Evolutionary conservation across 2,888 invertebrate genomes (phyloP).

Genomic region (Drosophila subquinaria): DNA sequence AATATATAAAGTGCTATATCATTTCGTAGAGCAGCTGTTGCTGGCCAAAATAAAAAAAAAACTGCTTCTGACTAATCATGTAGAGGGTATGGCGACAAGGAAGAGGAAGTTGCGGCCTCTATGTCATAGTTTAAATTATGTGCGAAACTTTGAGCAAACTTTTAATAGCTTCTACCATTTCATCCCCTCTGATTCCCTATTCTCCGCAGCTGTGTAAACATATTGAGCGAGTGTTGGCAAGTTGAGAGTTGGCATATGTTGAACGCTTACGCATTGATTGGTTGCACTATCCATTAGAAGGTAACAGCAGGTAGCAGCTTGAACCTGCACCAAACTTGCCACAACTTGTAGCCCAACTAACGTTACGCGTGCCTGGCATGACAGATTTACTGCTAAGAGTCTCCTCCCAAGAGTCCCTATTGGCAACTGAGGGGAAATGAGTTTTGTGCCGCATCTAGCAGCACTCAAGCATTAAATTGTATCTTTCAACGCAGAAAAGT

Average conservation of each 20-base stretch:
- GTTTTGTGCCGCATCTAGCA: constrained; percentile 59
- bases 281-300: constrained; percentile 63
- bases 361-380: constrained; percentile 67
- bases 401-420: not conserved
- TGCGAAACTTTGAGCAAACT: constrained; percentile 74
- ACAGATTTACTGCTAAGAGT: constrained; percentile 43
- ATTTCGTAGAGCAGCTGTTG: constrained; percentile 35
- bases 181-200: not conserved
- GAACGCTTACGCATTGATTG: constrained; percentile 69
- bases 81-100: constrained; percentile 22
- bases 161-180: constrained; percentile 72
- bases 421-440: constrained; percentile 44
- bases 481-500: constrained; percentile 59
- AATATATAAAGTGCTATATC: constrained; percentile 65
- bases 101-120: constrained; percentile 31
- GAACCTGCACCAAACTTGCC: constrained; percentile 34
- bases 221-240: constrained; percentile 33
- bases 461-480: constrained; percentile 80
- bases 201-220: constrained; percentile 42
- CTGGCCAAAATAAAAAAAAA: not conserved
- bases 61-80: constrained; percentile 65
- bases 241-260: constrained; percentile 64
- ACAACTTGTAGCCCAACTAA: constrained; percentile 43
- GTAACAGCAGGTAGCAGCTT: constrained; percentile 33
- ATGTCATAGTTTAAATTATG: constrained; percentile 78